Percentiles rank a stretch among this genome's conserved stretches.
Evolutionary conservation across 1,140 invertebrate species (phyloP).

Genomic region (Drosophila rhopaloa): DNA sequence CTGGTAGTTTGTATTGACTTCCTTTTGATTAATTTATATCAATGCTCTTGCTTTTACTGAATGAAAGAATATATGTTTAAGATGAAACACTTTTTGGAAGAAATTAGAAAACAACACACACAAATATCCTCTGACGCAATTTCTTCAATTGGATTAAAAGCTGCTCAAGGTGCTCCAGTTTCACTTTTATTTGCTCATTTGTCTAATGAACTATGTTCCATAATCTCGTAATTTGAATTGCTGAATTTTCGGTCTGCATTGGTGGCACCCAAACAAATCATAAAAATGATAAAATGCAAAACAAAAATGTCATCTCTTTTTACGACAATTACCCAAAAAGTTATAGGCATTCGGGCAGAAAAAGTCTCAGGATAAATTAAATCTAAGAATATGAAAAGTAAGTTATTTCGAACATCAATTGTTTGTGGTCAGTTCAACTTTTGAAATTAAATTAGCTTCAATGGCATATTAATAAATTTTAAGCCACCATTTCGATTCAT

Average conservation of each 20-base stretch:
- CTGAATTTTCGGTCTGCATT: neutral
- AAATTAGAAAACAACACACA: neutral
- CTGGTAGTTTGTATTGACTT: no score
- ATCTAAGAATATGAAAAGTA: neutral
- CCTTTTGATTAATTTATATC: no score
- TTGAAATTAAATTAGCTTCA: conserved; percentile 10
- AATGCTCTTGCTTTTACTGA: neutral
- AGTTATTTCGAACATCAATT: neutral
- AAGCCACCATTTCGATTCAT: conserved; percentile 13
- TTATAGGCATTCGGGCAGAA: conserved; percentile 20
- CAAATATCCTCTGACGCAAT: conserved; percentile 10
- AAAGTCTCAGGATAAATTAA: conserved; percentile 22
- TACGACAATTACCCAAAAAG: conserved; percentile 54
- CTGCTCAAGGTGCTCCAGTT: conserved; percentile 26
- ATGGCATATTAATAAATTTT: conserved; percentile 29
- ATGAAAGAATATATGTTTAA: neutral
- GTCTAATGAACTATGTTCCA: conserved; percentile 34
- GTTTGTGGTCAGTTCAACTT: conserved; percentile 1
- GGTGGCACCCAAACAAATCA: conserved; percentile 40
- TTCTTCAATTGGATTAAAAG: conserved; percentile 14
- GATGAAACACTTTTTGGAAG: neutral
- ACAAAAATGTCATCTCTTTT: conserved; percentile 42
- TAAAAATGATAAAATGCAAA: conserved; percentile 58
- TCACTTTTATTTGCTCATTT: conserved; percentile 26
- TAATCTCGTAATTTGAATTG: conserved; percentile 34